Conservation (phyloP, 2,113 vertebrate species). For the Eurypyga helias region DNA sequence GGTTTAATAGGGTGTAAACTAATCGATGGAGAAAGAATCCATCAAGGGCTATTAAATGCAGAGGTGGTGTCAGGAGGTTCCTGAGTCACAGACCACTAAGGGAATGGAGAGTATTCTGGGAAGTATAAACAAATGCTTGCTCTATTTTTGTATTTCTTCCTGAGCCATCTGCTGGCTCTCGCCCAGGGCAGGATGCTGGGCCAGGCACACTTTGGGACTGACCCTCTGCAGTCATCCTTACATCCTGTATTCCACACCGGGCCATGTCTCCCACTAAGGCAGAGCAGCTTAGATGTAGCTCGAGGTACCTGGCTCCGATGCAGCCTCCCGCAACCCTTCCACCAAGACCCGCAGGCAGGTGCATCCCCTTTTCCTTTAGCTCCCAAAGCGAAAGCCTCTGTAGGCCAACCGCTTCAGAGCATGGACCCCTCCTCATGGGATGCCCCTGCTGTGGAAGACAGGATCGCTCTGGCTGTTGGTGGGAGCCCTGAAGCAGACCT, state of each 20-base stretch:
- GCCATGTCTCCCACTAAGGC: not conserved
- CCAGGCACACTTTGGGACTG: not conserved
- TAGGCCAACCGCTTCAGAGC: not conserved
- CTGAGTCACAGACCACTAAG: not conserved
- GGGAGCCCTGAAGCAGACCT: not conserved
- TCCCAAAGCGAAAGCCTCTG: not conserved
- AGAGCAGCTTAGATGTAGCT: not conserved
- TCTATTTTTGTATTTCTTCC: not conserved
- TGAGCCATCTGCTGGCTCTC: not conserved
- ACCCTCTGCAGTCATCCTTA: not conserved
- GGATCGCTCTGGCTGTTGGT: not conserved
- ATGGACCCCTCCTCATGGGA: fast-evolving
- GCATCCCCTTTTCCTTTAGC: not conserved
- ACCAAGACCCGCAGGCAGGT: not conserved
- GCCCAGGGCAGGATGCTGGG: not conserved
- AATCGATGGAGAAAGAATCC: not conserved
- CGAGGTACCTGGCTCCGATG: not conserved
- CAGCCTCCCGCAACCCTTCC: not conserved
- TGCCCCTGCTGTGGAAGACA: not conserved
- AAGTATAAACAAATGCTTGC: not conserved
- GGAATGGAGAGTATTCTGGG: not conserved
- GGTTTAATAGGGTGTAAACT: not conserved
- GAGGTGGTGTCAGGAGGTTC: not conserved
- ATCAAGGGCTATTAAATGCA: not conserved
- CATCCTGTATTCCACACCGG: not conserved